A percentile compares a stretch with the other conserved stretches of the same genome.
Evolutionary conservation across 2,888 invertebrate genomes (phyloP).

Genomic region (Trachelus troglodyta): DNA sequence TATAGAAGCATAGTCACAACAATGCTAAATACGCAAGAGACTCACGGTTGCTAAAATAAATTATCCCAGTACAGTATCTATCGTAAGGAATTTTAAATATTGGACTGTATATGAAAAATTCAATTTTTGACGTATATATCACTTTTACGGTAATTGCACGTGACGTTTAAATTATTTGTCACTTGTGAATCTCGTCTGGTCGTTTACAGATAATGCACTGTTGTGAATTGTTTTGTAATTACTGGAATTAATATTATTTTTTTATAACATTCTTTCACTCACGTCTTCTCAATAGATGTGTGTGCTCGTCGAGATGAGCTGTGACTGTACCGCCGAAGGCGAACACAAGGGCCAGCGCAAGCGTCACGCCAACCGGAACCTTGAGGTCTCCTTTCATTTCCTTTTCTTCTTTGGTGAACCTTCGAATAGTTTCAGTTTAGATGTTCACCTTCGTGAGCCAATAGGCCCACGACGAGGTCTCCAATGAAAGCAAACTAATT

Average conservation of each 20-base stretch:
- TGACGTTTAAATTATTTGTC: background rate
- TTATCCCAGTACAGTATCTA: background rate
- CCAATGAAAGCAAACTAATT: background rate
- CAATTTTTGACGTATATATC: background rate
- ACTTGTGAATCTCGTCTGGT: background rate
- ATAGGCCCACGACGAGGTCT: background rate
- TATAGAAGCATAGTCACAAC: background rate
- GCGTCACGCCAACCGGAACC: background rate
- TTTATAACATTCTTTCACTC: constrained; percentile 23
- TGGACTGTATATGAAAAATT: background rate
- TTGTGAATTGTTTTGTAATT: background rate
- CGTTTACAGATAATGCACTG: background rate
- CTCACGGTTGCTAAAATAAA: background rate
- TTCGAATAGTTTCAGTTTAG: background rate
- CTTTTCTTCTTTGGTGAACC: background rate
- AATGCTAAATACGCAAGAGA: background rate
- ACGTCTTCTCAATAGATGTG: constrained; percentile 38
- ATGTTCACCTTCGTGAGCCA: background rate
- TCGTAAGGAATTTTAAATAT: background rate
- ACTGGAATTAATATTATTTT: background rate
- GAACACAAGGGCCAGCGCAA: background rate
- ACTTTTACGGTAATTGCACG: background rate
- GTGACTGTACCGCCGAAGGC: constrained; percentile 28
- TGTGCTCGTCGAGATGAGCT: constrained; percentile 37
- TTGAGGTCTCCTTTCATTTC: background rate